phyloP scores from a whole-genome alignment of 2,797 vertebrate species.

The Geotrypetes seraphini region DNA sequence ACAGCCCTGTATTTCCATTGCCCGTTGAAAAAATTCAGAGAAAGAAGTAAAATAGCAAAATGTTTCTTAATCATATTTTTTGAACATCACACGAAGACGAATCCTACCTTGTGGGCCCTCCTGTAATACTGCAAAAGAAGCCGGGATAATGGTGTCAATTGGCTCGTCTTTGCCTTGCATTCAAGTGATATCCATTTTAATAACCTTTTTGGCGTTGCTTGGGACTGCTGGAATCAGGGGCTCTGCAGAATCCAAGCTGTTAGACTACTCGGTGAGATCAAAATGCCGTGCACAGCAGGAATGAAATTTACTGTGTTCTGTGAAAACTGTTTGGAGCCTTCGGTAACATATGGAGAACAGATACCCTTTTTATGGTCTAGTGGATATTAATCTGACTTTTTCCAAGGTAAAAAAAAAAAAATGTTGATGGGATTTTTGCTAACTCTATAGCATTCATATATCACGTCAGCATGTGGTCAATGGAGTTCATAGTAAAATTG shows the following conservation, averaged over 20 bases:
- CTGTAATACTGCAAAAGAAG: too few relatives aligned
- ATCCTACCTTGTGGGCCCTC: too few relatives aligned
- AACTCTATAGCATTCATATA: conserved; percentile 18
- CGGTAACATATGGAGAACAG: conserved; percentile 25
- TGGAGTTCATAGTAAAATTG: conserved; percentile 3
- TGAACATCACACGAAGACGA: too few relatives aligned
- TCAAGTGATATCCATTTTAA: conserved; percentile 29
- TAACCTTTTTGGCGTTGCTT: conserved; percentile 35
- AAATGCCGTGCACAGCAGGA: conserved; percentile 38
- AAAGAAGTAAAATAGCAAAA: too few relatives aligned
- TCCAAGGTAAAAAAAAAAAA: conserved; percentile 2
- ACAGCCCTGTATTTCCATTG: too few relatives aligned
- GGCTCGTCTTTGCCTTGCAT: conserved; percentile 42
- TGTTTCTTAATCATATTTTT: too few relatives aligned
- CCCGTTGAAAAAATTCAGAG: too few relatives aligned
- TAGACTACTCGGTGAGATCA: conserved; percentile 39
- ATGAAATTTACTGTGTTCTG: conserved; percentile 33
- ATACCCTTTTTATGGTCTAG: conserved; percentile 35
- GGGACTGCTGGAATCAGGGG: conserved; percentile 34
- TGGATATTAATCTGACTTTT: conserved; percentile 23
- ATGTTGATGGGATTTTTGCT: conserved; percentile 26
- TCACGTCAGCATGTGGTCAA: conserved; percentile 7
- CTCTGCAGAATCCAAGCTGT: conserved; percentile 26
- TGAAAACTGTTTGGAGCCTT: conserved; percentile 35
- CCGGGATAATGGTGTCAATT: conserved; percentile 33